These are phyloP conservation scores for Mesocricetus auratus DNA, from an alignment of 2,113 vertebrate species.

Conservation along the genomic window DNA sequence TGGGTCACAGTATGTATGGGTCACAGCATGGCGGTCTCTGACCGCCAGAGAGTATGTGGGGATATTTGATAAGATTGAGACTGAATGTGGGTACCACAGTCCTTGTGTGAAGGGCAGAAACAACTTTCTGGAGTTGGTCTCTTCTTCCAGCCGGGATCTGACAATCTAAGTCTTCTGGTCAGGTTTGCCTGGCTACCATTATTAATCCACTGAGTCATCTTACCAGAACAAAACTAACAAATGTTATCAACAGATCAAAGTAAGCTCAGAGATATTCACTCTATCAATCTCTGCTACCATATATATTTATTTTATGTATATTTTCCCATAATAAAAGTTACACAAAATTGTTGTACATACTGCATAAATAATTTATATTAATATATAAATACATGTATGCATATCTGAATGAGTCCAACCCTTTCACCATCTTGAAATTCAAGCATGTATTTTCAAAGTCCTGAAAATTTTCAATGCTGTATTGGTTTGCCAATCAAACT, in stretches of 20 bases:
- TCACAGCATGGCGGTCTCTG: too few species aligned
- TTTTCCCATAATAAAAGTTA: not conserved
- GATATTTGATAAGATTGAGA: not conserved
- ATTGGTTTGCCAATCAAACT: not conserved
- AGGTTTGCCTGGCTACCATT: not conserved
- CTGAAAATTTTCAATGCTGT: not conserved
- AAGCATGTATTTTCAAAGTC: not conserved
- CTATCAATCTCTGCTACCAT: not conserved
- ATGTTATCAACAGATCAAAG: too few species aligned
- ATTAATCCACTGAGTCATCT: not conserved
- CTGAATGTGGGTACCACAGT: not conserved
- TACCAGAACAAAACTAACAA: not conserved
- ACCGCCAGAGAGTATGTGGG: too few species aligned
- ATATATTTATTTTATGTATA: too few species aligned
- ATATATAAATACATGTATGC: too few species aligned
- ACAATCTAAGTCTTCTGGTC: not conserved
- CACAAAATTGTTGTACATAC: not conserved
- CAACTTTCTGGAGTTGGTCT: not conserved
- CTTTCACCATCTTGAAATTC: not conserved
- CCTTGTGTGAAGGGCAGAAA: not conserved
- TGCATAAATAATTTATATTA: too few species aligned
- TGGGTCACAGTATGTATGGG: not conserved
- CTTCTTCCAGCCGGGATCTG: not conserved
- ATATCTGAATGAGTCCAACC: not conserved
- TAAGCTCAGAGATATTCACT: not conserved